Evolutionary conservation across 2,888 invertebrate genomes (phyloP), one percentile per base, ranked within the genome.

Genomic region (Chymomyza procnemis): DNA sequence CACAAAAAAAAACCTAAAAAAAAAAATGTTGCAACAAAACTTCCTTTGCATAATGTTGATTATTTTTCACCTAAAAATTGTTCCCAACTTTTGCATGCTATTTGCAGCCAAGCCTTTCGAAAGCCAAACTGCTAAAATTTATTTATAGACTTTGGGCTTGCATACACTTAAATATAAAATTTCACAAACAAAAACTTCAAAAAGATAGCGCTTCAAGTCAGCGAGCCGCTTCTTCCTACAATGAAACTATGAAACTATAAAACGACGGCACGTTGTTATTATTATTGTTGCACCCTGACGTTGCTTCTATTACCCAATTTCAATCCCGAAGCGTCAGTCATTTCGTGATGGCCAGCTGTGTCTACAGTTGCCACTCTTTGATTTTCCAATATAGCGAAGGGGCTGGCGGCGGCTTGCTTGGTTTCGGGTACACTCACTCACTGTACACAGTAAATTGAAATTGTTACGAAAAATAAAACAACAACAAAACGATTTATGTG

Each of bases 171-270:
- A 41, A 41, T 41, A 41, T 41, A 34, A 16, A 19, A 21, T 46
- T 41, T 22, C 19, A 55, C 48, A 30, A n/a, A 55, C 19, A 50
- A 14, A 61, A 75, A 81, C 85, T 79, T 85, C 71, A 78, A 83
- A 54, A 14, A 21, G 21, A 54, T 12, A 54, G 76, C 76, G 71
- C 72, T 69, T 67, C 83, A 85, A 83, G 76, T 74, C 83, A 85
- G 87, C 81, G 76, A 80, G 80, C 67, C 80, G 85, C 74, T 77
- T 86, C 87, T 86, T 86, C 87, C 82, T 84, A 79, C 54, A 54
- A 21, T 21, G 50, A 19, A 19, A 18, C 48, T 56, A 34, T 34
- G 34, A 34, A 34, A 41, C 34, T 9, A 41, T 12, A 12, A 9
- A 41, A 12, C 34, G 34, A 41, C 34, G 34, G 34, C 34, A 9